Evolutionary conservation across 64 coral and sea anemone genomes (phyloP).

Genomic region (Montipora sp.): DNA sequence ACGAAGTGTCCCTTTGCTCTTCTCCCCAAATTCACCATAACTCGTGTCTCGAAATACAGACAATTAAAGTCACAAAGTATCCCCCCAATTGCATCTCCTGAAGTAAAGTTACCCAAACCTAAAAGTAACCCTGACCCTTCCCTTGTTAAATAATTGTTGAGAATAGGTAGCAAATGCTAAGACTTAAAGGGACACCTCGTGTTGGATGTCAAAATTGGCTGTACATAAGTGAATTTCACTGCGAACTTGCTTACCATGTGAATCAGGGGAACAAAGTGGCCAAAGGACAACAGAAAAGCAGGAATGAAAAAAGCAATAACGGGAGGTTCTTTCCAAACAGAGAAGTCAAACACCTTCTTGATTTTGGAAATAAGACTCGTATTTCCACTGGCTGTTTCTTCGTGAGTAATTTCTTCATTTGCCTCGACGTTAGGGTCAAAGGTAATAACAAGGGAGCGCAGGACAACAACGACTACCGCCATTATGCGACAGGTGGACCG

Average conservation of each 20-base stretch:
- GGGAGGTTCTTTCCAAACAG: conserved; percentile 41
- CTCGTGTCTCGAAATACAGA: no score
- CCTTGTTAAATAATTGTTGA: no score
- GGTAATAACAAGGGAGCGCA: background rate
- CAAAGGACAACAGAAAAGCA: conserved; percentile 41
- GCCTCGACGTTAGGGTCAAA: conserved; percentile 24
- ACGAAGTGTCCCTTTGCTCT: no score
- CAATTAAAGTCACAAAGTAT: no score
- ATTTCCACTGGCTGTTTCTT: background rate
- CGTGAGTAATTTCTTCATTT: background rate
- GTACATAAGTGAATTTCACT: no score
- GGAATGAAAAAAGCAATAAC: conserved; percentile 18
- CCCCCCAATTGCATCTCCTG: no score
- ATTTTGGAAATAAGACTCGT: background rate
- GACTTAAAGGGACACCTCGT: no score
- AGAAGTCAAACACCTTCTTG: conserved; percentile 40
- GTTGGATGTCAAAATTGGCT: no score
- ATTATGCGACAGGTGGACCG: background rate
- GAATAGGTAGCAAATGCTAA: no score
- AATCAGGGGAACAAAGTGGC: conserved; percentile 69
- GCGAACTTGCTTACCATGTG: conserved; percentile 62
- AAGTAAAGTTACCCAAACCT: no score
- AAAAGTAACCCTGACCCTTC: no score
- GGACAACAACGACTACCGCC: background rate
- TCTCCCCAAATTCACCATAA: no score